Base-by-base conservation (phyloP, 2,888 invertebrate genomes). In the Xylophagus ater region DNA sequence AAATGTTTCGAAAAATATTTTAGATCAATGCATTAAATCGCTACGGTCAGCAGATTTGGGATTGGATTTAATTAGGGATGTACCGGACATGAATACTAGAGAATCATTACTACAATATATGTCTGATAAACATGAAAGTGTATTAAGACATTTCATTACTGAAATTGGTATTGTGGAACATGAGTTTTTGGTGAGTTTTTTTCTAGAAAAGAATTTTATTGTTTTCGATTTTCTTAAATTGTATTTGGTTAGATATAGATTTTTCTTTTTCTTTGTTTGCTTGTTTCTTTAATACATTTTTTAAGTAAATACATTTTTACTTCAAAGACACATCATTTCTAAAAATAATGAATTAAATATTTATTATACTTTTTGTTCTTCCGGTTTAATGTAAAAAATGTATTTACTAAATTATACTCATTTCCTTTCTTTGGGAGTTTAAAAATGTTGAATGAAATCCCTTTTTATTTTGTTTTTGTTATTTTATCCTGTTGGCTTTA, bases 21-120 rank as follows among this genome's bases (percentile, higher is more conserved):
- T 93, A 43, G 86, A 89, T 57, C 77, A 82, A 53, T 84, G 88
- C 47, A 92, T 93, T 55, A 78, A 75, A 41, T 78, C 78, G 41
- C 67, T 92, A 41, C 72, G 79, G 70, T 79, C 80, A 6, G 81
- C 92, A 0, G 85, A 89, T 57, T 78, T 81, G 51, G 89, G 90
- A 0, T 67, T 93, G 34, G 72, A 78, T 17, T 75, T 89, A 56
- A 68, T 93, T 1, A 61, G 81, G 20, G 87, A 85, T 58, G 85
- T 92, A 52, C 74, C 82, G 44, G 74, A 78, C 46, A 78, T 87
- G 40, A 77, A 86, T 53, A 84, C 87, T 0, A 71, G 89, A 2
- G 70, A 74, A 37, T 69, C 77, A 0, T 81, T 93, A 44, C 74
- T 78, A 40, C 68, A 75, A 8, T 79, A 82, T 50, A 67, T 93